These are phyloP conservation scores for Tolmerus cingulatus DNA, from an alignment of 2,888 invertebrate species.

Conservation along the genomic window DNA sequence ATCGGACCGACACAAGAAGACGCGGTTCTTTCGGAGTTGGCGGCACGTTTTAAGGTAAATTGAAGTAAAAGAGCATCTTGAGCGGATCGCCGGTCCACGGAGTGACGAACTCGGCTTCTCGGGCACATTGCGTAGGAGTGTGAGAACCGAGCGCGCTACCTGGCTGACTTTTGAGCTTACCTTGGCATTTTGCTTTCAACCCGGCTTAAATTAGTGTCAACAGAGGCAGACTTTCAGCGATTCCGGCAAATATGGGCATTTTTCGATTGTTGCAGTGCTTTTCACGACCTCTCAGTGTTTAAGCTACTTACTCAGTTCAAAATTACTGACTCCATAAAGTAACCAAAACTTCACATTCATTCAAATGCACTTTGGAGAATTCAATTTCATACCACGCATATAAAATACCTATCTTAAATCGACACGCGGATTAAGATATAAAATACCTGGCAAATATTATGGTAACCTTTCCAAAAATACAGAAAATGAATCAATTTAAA, in stretches of 20 bases:
- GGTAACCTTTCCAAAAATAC: too few relatives aligned
- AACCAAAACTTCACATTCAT: not conserved
- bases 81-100: not conserved
- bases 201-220: slow-evolving; percentile 7
- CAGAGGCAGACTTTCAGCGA: not conserved
- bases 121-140: slow-evolving; percentile 7
- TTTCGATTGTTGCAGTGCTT: not conserved
- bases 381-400: too few relatives aligned
- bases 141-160: not conserved
- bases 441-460: too few relatives aligned
- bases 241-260: slow-evolving; percentile 1
- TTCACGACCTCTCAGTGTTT: not conserved
- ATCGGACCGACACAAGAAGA: not conserved
- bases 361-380: not conserved
- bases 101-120: not conserved
- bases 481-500: too few relatives aligned
- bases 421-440: too few relatives aligned
- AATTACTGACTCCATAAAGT: not conserved
- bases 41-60: not conserved
- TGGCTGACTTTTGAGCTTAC: not conserved
- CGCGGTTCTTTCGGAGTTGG: not conserved
- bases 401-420: too few relatives aligned
- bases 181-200: slow-evolving; percentile 20
- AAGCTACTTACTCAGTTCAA: not conserved
- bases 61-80: not conserved